Conservation (phyloP, 2,888 invertebrate genomes). For the Lypha dubia region DNA sequence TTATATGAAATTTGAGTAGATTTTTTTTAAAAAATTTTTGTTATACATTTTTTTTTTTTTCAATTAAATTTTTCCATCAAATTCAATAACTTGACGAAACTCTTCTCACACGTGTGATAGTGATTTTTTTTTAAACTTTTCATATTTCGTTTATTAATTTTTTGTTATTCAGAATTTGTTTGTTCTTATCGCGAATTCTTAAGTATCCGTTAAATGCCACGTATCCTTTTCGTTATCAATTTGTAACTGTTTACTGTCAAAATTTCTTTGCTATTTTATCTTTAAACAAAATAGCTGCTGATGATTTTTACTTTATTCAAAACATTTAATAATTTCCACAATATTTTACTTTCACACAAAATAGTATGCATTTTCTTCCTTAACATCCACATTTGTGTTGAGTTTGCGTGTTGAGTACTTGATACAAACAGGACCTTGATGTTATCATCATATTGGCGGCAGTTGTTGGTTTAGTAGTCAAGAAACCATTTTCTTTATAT, state of each 20-base stretch:
- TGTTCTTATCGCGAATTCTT: background rate
- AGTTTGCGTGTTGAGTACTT: conserved; percentile 54
- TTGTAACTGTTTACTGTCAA: conserved; percentile 62
- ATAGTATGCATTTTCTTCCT: conserved; percentile 6
- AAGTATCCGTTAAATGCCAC: conserved; percentile 60
- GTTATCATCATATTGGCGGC: background rate
- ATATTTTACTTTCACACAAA: conserved; percentile 19
- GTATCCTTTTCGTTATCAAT: conserved; percentile 71
- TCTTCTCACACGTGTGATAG: conserved; percentile 11
- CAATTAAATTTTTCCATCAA: background rate
- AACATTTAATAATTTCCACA: conserved; percentile 63
- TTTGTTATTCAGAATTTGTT: background rate
- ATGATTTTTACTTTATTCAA: conserved; percentile 26
- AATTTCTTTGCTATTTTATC: conserved; percentile 56
- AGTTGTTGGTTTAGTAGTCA: conserved; percentile 50
- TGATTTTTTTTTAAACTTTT: conserved; percentile 19
- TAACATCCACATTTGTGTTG: conserved; percentile 61
- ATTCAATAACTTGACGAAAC: conserved; percentile 10
- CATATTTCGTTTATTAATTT: conserved; percentile 46
- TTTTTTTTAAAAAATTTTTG: background rate
- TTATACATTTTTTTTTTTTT: conserved; percentile 17
- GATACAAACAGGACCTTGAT: conserved; percentile 42
- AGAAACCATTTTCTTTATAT: conserved; percentile 1
- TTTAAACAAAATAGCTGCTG: conserved; percentile 26
- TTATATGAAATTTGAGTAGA: conserved; percentile 10